Conservation (phyloP, 1,140 invertebrate species). For the Pachypeltis micranthus region DNA sequence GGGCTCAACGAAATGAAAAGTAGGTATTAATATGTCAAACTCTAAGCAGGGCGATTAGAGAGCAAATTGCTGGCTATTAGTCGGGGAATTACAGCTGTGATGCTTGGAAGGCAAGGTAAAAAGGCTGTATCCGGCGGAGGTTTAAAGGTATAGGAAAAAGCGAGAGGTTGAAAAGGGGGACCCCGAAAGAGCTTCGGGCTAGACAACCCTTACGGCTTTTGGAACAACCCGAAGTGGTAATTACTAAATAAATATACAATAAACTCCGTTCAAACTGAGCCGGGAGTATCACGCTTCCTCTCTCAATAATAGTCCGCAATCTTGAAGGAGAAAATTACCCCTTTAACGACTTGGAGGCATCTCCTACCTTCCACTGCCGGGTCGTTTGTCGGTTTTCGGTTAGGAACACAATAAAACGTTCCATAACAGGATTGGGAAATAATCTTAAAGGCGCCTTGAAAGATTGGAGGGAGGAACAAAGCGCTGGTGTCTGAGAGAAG, state of each 20-base stretch:
- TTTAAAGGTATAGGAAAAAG: not conserved
- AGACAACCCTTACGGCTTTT: not conserved
- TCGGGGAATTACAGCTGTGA: not conserved
- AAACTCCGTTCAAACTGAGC: not conserved
- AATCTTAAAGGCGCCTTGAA: too few relatives aligned
- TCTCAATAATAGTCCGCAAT: not conserved
- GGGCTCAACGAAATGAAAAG: not conserved
- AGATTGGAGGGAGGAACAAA: too few relatives aligned
- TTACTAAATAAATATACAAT: not conserved
- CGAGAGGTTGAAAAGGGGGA: not conserved
- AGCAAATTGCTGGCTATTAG: slow-evolving; percentile 6
- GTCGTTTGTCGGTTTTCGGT: too few relatives aligned
- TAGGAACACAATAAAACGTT: too few relatives aligned
- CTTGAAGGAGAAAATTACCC: not conserved
- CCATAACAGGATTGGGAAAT: too few relatives aligned
- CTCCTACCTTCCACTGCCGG: too few relatives aligned
- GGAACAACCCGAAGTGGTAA: not conserved
- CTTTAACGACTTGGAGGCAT: not conserved
- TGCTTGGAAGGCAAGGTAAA: not conserved
- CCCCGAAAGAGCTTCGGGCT: not conserved
- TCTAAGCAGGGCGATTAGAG: slow-evolving; percentile 7
- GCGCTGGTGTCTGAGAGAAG: too few relatives aligned
- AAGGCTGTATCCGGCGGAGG: not conserved
- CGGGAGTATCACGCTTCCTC: not conserved
- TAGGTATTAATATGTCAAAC: slow-evolving; percentile 8